Evolutionary conservation across 1,140 invertebrate species (phyloP).

Genomic region (Protaetia brevitarsis): DNA sequence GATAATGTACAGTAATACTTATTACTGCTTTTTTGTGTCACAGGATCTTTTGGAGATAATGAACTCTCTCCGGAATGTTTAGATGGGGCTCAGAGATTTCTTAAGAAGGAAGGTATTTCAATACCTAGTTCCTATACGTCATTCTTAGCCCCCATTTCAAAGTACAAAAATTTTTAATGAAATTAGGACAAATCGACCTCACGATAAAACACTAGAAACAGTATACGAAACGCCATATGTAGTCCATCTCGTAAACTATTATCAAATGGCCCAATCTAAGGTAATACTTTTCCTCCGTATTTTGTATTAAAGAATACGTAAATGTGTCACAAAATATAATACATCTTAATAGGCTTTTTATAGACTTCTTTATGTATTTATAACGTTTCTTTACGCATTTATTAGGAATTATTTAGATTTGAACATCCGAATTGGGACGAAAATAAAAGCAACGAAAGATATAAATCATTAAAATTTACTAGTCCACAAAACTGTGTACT

Average conservation of each 20-base stretch:
- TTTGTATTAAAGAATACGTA: neutral
- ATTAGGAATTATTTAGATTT: constrained; percentile 79
- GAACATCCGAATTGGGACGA: constrained; percentile 74
- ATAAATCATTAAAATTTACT: constrained; percentile 66
- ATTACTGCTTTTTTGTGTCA: neutral
- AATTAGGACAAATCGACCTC: constrained; percentile 49
- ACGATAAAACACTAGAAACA: constrained; percentile 42
- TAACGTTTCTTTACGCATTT: constrained; percentile 28
- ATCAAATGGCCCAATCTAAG: constrained; percentile 76
- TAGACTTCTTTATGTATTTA: neutral
- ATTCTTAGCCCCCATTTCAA: constrained; percentile 83
- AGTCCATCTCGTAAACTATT: constrained; percentile 87
- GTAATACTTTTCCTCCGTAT: constrained; percentile 32
- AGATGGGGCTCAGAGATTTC: constrained; percentile 86
- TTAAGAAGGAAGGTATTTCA: constrained; percentile 80
- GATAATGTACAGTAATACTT: neutral
- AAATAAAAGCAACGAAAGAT: constrained; percentile 73
- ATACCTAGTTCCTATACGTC: constrained; percentile 91
- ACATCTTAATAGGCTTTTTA: too few relatives aligned
- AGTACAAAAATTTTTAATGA: constrained; percentile 75
- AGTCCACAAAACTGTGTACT: constrained; percentile 73
- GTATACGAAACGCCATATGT: constrained; percentile 83
- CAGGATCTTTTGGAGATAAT: constrained; percentile 97
- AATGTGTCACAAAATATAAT: too few relatives aligned
- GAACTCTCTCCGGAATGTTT: constrained; percentile 98